Percentiles rank a stretch among this genome's conserved stretches.
phyloP scores from a whole-genome alignment of 1,140 invertebrate species.

The Anoplolepis gracilipes region DNA sequence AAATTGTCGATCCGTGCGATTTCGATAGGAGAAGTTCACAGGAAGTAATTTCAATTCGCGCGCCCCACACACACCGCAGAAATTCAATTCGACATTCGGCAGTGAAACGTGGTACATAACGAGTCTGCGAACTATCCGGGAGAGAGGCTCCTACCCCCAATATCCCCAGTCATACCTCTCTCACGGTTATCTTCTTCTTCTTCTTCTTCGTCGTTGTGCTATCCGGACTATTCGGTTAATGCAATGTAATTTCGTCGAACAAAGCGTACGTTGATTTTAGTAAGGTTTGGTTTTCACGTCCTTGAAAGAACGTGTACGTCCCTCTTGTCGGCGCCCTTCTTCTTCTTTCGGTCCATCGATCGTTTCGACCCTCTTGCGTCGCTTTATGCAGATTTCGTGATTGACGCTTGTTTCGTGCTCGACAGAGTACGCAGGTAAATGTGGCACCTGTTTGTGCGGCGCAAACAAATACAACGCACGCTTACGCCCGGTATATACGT shows the following conservation, averaged over 20 bases:
- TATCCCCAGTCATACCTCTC: neutral
- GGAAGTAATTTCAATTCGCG: slow-evolving; percentile 72
- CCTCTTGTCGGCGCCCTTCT: neutral
- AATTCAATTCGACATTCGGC: slow-evolving; percentile 74
- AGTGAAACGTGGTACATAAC: slow-evolving; percentile 71
- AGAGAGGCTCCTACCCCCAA: neutral
- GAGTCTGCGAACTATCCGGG: slow-evolving; percentile 70
- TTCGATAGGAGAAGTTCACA: slow-evolving; percentile 46
- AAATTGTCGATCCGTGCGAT: slow-evolving; percentile 43
- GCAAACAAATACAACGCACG: slow-evolving; percentile 75
- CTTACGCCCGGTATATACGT: slow-evolving; percentile 6
- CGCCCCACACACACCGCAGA: slow-evolving; percentile 60
- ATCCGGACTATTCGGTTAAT: slow-evolving; percentile 66
- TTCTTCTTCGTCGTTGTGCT: neutral
- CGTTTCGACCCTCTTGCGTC: slow-evolving; percentile 21
- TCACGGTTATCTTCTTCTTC: no score
- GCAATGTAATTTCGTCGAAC: slow-evolving; percentile 69
- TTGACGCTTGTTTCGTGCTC: slow-evolving; percentile 65
- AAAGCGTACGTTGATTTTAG: slow-evolving; percentile 41
- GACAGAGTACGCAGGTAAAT: slow-evolving; percentile 57
- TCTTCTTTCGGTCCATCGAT: slow-evolving; percentile 29
- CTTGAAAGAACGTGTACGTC: neutral
- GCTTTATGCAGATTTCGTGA: slow-evolving; percentile 54
- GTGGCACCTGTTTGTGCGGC: slow-evolving; percentile 76
- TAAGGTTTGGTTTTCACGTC: neutral